Conservation (phyloP, 2,888 invertebrate species). For the Trichopria drosophilae region DNA sequence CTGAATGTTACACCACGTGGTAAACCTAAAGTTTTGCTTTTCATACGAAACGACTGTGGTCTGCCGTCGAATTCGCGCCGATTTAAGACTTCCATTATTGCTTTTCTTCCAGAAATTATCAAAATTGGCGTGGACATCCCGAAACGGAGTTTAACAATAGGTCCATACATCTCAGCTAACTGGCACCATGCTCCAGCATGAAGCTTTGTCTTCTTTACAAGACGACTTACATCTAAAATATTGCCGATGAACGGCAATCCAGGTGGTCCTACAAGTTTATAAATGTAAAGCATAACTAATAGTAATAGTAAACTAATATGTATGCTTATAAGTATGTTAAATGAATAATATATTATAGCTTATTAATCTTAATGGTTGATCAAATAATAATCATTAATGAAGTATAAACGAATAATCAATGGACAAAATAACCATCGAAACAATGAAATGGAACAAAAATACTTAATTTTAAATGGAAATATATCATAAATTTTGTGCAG, state of each 20-base stretch:
- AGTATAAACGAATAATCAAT: too few relatives aligned
- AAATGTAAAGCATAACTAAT: constrained; percentile 4
- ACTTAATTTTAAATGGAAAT: too few relatives aligned
- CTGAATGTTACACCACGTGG: constrained; percentile 70
- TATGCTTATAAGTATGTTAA: too few relatives aligned
- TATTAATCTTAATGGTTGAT: too few relatives aligned
- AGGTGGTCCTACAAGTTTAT: constrained; percentile 58
- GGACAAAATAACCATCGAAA: too few relatives aligned
- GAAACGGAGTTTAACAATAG: constrained; percentile 67
- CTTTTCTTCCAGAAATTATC: constrained; percentile 67
- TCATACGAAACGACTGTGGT: constrained; percentile 70
- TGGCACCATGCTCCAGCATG: constrained; percentile 67
- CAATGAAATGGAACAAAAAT: too few relatives aligned
- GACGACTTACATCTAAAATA: constrained; percentile 55
- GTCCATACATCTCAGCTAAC: constrained; percentile 66
- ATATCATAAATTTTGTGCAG: too few relatives aligned
- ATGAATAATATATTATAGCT: too few relatives aligned
- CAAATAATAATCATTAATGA: too few relatives aligned
- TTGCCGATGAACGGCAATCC: constrained; percentile 64
- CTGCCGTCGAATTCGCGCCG: constrained; percentile 71
- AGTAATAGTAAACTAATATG: too few relatives aligned
- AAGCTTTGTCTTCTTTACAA: constrained; percentile 56
- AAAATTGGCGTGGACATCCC: constrained; percentile 64
- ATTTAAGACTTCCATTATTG: constrained; percentile 66
- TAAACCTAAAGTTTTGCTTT: constrained; percentile 67